A percentile compares a stretch with the other conserved stretches of the same genome.
Evolutionary conservation across 2,797 vertebrate species (phyloP).

Genomic region (Tadarida brasiliensis): DNA sequence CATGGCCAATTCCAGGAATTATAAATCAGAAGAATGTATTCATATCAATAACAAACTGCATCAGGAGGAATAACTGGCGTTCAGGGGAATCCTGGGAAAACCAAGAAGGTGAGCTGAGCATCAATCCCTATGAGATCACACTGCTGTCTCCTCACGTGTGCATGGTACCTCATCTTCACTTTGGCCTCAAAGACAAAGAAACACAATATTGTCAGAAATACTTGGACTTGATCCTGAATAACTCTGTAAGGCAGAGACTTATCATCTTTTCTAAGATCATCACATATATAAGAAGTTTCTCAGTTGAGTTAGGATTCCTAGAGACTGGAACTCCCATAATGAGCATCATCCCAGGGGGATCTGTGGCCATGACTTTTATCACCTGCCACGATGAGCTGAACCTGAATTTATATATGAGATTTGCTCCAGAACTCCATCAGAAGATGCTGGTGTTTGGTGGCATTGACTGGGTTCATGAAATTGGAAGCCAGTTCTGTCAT

Average conservation of each 20-base stretch:
- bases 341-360: neutral
- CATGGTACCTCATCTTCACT: no score
- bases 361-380: constrained; percentile 72
- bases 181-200: constrained; percentile 98
- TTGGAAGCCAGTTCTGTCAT: constrained; percentile 97
- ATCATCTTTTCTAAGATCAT: constrained; percentile 94
- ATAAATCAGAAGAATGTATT: constrained; percentile 87
- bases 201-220: constrained; percentile 97
- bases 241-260: constrained; percentile 82
- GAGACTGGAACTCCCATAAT: neutral
- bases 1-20: constrained; percentile 97
- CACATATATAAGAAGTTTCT: neutral
- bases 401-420: neutral
- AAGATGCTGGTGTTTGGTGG: constrained; percentile 99
- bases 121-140: no score
- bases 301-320: neutral
- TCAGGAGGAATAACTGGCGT: no score
- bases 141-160: no score
- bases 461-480: constrained; percentile 96
- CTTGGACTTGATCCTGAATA: constrained; percentile 97
- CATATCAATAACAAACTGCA: no score
- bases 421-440: neutral
- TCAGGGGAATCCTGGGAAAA: no score
- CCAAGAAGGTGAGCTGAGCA: no score
- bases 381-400: neutral